phyloP scores from a whole-genome alignment of 2,888 invertebrate species.

The Lypha dubia region DNA sequence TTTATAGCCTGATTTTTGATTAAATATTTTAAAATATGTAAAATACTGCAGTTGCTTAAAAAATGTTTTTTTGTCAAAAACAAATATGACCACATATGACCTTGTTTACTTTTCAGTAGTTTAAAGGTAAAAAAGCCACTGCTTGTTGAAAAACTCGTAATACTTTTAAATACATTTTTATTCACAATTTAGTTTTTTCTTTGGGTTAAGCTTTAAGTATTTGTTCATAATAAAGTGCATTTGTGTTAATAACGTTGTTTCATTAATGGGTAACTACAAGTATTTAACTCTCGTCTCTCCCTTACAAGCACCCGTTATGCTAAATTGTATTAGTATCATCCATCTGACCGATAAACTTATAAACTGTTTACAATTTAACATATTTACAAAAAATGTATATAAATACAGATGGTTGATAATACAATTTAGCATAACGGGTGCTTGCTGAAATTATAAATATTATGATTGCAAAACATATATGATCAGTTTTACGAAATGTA shows the following conservation, averaged over 20 bases:
- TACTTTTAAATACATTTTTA: background rate
- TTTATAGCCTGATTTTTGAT: background rate
- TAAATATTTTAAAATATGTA: background rate
- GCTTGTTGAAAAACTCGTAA: background rate
- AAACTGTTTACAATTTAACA: no score
- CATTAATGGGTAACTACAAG: background rate
- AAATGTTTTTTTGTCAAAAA: background rate
- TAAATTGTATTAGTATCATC: no score
- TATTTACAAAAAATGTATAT: no score
- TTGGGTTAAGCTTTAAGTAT: constrained; percentile 2
- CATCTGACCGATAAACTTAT: no score
- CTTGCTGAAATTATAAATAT: background rate
- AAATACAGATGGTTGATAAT: no score
- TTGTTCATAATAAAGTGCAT: background rate
- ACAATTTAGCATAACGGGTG: background rate
- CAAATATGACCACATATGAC: background rate
- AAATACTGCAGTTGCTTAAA: background rate
- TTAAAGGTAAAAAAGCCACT: background rate
- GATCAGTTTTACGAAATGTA: no score
- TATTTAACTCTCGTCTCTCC: background rate
- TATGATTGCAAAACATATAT: no score
- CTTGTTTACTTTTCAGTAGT: constrained; percentile 15
- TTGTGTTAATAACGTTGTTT: background rate
- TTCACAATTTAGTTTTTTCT: background rate
- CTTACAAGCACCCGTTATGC: no score